Evolutionary conservation across 2,888 invertebrate species (phyloP).

Genomic region (Girardia tigrina): DNA sequence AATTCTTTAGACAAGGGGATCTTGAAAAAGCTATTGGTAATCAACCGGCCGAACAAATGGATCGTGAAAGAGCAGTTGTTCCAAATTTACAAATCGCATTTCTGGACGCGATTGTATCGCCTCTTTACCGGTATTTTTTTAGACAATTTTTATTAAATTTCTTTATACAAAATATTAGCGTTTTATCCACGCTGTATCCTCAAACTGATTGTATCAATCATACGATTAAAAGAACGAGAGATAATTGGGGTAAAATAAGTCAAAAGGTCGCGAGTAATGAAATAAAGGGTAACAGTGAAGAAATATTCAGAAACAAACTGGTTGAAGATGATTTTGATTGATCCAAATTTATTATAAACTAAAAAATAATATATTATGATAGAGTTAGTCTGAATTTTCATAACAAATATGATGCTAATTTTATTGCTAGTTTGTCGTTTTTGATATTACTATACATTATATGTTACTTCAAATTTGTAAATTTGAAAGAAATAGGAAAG

Average conservation of each 20-base stretch:
- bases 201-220: background rate
- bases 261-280: background rate
- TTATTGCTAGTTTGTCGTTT: no score
- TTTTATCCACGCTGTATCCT: background rate
- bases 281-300: background rate
- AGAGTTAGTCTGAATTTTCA: background rate
- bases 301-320: background rate
- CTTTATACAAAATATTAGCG: background rate
- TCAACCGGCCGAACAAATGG: constrained; percentile 64
- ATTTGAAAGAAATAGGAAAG: no score
- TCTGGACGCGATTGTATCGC: constrained; percentile 54
- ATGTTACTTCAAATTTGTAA: no score
- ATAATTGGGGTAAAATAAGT: background rate
- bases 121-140: constrained; percentile 55
- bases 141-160: background rate
- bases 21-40: constrained; percentile 66
- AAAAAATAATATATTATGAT: background rate
- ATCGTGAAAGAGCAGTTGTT: constrained; percentile 66
- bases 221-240: background rate
- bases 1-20: constrained; percentile 76
- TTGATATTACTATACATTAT: no score
- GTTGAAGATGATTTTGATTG: background rate
- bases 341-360: background rate
- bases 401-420: background rate
- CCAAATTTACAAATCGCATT: constrained; percentile 70